Base-by-base conservation (phyloP, 2,888 invertebrate species). In the Automeris io region DNA sequence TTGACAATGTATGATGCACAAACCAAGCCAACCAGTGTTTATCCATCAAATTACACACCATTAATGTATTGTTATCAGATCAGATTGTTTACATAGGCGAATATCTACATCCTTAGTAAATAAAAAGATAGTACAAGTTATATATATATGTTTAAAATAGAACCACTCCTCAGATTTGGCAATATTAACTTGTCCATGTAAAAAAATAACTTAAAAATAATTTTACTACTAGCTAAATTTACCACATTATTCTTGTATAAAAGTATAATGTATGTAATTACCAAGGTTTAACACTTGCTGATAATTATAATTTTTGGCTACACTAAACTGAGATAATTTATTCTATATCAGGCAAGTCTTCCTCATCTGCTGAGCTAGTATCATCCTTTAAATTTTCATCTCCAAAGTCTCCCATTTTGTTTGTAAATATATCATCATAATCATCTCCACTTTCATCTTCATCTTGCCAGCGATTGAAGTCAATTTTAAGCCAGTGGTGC, bases 401-500 rank as follows among this genome's bases (percentile, higher is more conserved):
- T 24, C 67, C 40, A 44, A 66, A 68, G 32, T 68, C 63, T 18
- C 69, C 67, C 46, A 76, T 54, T 61, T 77, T 75, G 46, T 65
- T 63, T 8, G 70, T 64, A 42, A 81, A 76, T 70, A 80, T 76
- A 18, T 70, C 66, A 45, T 71, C 70, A 43, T 67, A 44, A 26
- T 95, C 96, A 54, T 94, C 94, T 4, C 93, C 95, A 42, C 94
- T 95, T 42, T 98, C 98, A 61, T 96, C 95, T 80, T 98, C 98
- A 86, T 98, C 98, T 74, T 93, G 93, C 98, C 98, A 99, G 80
- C 97, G 96, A 69, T 95, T 93, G 74, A 99, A 99, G 72, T 99
- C 98, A 51, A 97, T 94, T 87, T 97, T 98, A 49, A 99, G 88
- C 96, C 97, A 98, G 73, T 97, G 97, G 62, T 92, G 91, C 86